phyloP scores from a whole-genome alignment of 1,140 invertebrate species.

The Anoplolepis gracilipes region DNA sequence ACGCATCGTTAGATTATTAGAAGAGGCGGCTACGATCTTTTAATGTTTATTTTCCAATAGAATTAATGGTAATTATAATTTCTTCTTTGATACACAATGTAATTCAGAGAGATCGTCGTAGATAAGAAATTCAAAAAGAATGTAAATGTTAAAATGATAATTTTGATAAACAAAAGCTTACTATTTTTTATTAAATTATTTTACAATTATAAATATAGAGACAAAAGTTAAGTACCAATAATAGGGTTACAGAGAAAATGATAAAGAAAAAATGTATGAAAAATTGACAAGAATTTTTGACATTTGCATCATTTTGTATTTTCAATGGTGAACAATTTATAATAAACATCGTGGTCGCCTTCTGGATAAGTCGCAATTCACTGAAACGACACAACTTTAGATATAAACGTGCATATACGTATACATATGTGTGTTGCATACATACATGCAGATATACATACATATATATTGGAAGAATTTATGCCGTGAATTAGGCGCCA shows the following conservation, averaged over 20 bases:
- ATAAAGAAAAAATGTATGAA: conserved; percentile 9
- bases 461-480: conserved; percentile 63
- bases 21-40: conserved; percentile 25
- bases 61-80: background rate
- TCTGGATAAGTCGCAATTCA: conserved; percentile 26
- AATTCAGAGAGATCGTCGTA: background rate
- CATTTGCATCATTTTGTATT: background rate
- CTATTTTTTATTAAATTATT: background rate
- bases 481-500: conserved; percentile 44
- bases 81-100: background rate
- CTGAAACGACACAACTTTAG: conserved; percentile 53
- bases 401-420: conserved; percentile 44
- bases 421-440: conserved; percentile 48
- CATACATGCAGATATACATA: conserved; percentile 54
- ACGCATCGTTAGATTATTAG: conserved; percentile 6
- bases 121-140: background rate
- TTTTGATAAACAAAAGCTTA: background rate
- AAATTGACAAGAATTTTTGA: background rate
- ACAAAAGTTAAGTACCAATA: background rate
- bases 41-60: background rate
- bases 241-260: background rate
- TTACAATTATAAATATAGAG: background rate
- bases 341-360: conserved; percentile 42
- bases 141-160: background rate
- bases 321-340: background rate